Evolutionary conservation across 2,113 vertebrate species (phyloP), one percentile per base, ranked within the genome.

Genomic region (Tragelaphus imberbis): DNA sequence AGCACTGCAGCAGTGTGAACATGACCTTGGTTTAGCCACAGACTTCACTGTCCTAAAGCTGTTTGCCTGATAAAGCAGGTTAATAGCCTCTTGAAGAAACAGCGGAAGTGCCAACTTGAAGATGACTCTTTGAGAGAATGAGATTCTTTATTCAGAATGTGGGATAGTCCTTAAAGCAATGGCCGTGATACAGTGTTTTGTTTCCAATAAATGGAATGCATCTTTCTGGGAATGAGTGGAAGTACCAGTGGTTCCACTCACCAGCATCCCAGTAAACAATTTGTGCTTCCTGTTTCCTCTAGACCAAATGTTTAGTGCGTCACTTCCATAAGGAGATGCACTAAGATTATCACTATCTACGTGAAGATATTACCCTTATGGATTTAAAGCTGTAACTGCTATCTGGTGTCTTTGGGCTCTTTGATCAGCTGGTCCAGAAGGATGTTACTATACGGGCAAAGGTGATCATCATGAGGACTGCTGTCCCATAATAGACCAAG

Each of bases 101-200:
- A 71, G 14, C 8, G 21, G 3, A 87, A 55, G 28, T 6, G 3
- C 7, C 36, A 84, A 15, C 6, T 80, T 49, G 49, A 68, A 84
- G 56, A 84, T 19, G 81, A 87, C 23, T 61, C 17, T 40, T n/a
- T 59, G 56, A 94, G n/a, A 68, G 28, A n/a, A 63, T 36, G 40
- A 36, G 11, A 65, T 59, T 49, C 36, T 28, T 55, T 17, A n/a
- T 59, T 92, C 27, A 82, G 17, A 90, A 77, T 44, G 16, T 59
- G 6, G 2, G 2, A 65, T 51, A 82, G 81, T 86, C 13, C 0
- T 79, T 84, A 84, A 80, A 19, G 4, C 3, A 8, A 19, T 58
- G 23, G 25, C 10, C 21, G 2, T 33, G 36, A 30, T 84, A 10
- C 3, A n/a, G 1, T 44, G 16, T 1, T 36, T 71, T 88, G 0